These are phyloP conservation scores for Epizoanthus stellaris DNA, from an alignment of 92 coral and sea anemone species.

Conservation along the genomic window DNA sequence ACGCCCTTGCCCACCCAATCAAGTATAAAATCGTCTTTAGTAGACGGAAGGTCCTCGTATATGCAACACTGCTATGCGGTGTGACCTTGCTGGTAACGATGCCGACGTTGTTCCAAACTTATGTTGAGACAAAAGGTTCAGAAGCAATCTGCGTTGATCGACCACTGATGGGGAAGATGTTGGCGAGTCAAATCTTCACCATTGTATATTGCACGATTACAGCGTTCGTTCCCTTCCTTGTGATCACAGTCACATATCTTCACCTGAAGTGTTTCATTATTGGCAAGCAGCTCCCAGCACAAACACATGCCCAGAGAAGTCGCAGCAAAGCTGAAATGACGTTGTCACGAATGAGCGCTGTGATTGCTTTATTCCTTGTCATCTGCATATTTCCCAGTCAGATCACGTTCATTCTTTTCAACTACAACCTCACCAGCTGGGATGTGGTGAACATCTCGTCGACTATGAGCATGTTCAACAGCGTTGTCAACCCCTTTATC, in stretches of 20 bases:
- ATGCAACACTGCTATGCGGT: background rate
- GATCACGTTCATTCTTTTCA: conserved; percentile 20
- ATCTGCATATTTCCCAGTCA: conserved; percentile 29
- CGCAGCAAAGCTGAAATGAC: too few relatives aligned
- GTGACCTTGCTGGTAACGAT: conserved; percentile 1
- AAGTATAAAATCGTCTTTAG: conserved; percentile 12
- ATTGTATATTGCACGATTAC: background rate
- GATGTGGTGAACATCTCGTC: conserved; percentile 38
- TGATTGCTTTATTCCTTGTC: too few relatives aligned
- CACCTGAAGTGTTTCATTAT: too few relatives aligned
- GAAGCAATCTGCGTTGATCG: background rate
- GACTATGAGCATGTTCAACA: conserved; percentile 12
- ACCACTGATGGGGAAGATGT: background rate
- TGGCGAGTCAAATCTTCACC: background rate
- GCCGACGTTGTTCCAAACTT: conserved; percentile 11
- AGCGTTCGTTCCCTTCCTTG: conserved; percentile 23
- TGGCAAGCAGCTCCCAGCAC: too few relatives aligned
- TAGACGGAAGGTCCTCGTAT: background rate
- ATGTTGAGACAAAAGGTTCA: background rate
- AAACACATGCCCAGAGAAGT: background rate
- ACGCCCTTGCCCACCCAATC: conserved; percentile 16
- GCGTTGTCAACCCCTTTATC: conserved; percentile 32
- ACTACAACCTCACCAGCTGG: conserved; percentile 15
- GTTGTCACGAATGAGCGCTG: too few relatives aligned
- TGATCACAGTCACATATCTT: background rate